Evolutionary conservation across 2,888 invertebrate species (phyloP).

Genomic region (Drosophila pseudotakahashii): DNA sequence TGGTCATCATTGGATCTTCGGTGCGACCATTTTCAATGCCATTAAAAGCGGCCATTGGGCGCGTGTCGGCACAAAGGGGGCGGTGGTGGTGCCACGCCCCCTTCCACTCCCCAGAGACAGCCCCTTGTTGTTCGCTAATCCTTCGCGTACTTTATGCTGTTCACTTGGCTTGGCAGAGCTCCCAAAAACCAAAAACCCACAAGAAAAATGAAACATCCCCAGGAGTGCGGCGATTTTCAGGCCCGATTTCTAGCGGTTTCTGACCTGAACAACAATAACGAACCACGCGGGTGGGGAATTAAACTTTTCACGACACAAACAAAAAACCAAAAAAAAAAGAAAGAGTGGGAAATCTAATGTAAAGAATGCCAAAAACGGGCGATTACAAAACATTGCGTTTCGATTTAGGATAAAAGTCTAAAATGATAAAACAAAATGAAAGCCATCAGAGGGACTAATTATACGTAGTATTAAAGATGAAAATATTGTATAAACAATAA

Average conservation of each 20-base stretch:
- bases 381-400: neutral
- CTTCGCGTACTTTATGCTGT: slow-evolving; percentile 70
- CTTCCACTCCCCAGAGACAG: slow-evolving; percentile 5
- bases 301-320: slow-evolving; percentile 6
- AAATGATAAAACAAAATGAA: too few species aligned
- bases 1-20: slow-evolving; percentile 51
- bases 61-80: slow-evolving; percentile 56
- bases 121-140: slow-evolving; percentile 70
- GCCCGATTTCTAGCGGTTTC: slow-evolving; percentile 5
- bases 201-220: slow-evolving; percentile 45
- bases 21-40: slow-evolving; percentile 72
- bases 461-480: neutral
- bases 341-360: neutral
- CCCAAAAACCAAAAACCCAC: slow-evolving; percentile 34
- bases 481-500: too few species aligned
- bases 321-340: neutral
- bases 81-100: slow-evolving; percentile 10
- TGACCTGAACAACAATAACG: slow-evolving; percentile 11
- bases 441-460: neutral
- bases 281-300: slow-evolving; percentile 20
- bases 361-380: slow-evolving; percentile 1
- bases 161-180: slow-evolving; percentile 51
- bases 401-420: neutral
- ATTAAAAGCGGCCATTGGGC: slow-evolving; percentile 73
- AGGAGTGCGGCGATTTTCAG: slow-evolving; percentile 44